Base-by-base conservation (phyloP, 2,113 vertebrate species). In the Hipposideros armiger region DNA sequence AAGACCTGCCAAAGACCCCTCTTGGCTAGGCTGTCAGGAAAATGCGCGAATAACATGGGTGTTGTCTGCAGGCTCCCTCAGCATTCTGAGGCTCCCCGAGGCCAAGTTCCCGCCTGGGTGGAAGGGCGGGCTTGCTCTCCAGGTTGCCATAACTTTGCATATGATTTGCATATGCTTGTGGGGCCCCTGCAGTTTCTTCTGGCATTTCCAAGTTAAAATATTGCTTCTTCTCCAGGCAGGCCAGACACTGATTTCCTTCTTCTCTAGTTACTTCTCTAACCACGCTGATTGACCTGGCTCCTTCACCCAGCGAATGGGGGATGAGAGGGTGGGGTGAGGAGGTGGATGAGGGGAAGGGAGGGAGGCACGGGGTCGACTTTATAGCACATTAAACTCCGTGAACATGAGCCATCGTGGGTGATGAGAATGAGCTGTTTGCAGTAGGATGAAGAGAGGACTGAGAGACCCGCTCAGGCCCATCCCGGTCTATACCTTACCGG, bases 121-220 rank as follows among this genome's bases (percentile, higher is more conserved):
- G 56, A 36, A 87, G 64, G 19, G 47, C 19, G 3, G 30, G 22
- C 87, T 54, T 7, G 87, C 85, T 42, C 70, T 20, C 64, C 64
- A 10, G 88, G 77, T 74, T 47, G 58, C 87, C 30, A 16, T 89
- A 67, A 42, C 40, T 95, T 95, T 93, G 84, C 93, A 90, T 95
- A n/a, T 52, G 56, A 72, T 95, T 96, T 87, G 76, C 80, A 70
- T 93, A 54, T 32, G 76, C 36, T 90, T 56, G 2, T 30, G 30
- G 93, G n/a, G 28, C 4, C 13, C 56, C 62, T n/a, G 64, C 40
- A 56, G 42, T 86, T 73, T 94, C 70, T 69, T 56, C 36, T 56
- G n/a, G 70, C 54, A 66, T 95, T 94, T 96, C 50, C 76, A 50
- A 69, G 78, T 83, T 64, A 92, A 95, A 92, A 90, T 67, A 66